Percentiles rank a stretch among this genome's conserved stretches.
phyloP scores from a whole-genome alignment of 2,797 vertebrate genomes.

The Acanthurus tractus region DNA sequence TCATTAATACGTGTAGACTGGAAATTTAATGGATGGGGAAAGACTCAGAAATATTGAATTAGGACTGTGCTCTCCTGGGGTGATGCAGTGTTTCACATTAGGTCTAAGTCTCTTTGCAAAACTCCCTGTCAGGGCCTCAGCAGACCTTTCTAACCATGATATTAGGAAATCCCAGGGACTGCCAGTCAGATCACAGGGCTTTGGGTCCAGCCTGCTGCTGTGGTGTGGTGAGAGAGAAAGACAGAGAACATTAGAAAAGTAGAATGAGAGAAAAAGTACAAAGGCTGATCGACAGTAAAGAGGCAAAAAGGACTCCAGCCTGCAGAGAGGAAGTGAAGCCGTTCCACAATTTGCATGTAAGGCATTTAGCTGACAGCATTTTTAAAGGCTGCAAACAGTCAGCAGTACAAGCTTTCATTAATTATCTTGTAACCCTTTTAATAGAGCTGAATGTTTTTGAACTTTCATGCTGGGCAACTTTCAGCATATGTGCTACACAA shows the following conservation, averaged over 20 bases:
- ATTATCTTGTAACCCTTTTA: slow-evolving; percentile 23
- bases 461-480: slow-evolving; percentile 16
- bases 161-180: slow-evolving; percentile 11
- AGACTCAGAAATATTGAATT: background rate
- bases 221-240: background rate
- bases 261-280: background rate
- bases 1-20: background rate
- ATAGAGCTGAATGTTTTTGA: slow-evolving; percentile 15
- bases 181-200: slow-evolving; percentile 14
- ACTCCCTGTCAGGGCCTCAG: slow-evolving; percentile 16
- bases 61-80: background rate
- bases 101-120: background rate
- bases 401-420: slow-evolving; percentile 28
- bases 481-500: slow-evolving; percentile 14
- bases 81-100: background rate
- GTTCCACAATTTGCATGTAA: slow-evolving; percentile 12
- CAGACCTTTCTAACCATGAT: background rate
- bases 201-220: slow-evolving; percentile 10
- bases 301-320: slow-evolving; percentile 1
- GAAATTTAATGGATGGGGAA: background rate
- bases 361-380: slow-evolving; percentile 15
- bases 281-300: slow-evolving; percentile 22
- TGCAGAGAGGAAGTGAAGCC: slow-evolving; percentile 5
- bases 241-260: background rate
- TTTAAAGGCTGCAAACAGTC: slow-evolving; percentile 14